Base-by-base conservation (phyloP, 92 coral and sea anemone species). In the Bergia puertoricense region DNA sequence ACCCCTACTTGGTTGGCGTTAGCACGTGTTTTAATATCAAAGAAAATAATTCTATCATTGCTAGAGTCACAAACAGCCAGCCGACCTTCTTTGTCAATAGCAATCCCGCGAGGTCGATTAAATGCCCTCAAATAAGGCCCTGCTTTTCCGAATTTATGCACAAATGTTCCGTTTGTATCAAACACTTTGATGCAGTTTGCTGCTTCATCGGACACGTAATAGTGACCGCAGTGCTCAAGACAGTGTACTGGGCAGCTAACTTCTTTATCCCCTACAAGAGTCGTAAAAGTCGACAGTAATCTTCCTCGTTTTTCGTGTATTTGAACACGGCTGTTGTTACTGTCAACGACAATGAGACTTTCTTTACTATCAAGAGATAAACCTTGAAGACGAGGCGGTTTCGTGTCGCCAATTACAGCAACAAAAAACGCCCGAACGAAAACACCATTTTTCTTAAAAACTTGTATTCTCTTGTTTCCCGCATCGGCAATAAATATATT, bases 361-460 rank as follows among this genome's bases (percentile, higher is more conserved):
- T 23, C 48, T 51, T n/a, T 80, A 38, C 71, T 36, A 38, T 39
- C 84, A 8, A 54, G 20, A 4, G 84, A 54, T 45, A 80, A 36
- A 15, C 84, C 84, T n/a, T 80, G 84, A 80, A 80, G 71, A 59
- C n/a, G 84, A 59, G 71, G 43, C 45, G 84, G 84, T 80, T 37
- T 80, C 11, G 18, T 77, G 13, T 80, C 39, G 71, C 10, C 23
- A 30, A 30, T 22, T 4, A 9, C 40, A 51, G 68, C 9, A 56
- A 79, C 68, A 15, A 8, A 1, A 56, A 80, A 80, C 1, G 72
- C 16, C n/a, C 69, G 85, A 0, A 56, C 68, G 4, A 40, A 38
- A 18, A 16, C 71, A 56, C 85, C 73, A 8, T 80, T 16, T 80
- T 57, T 48, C 16, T 80, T 59, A 15, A 37, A 80, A 54, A 57